Evolutionary conservation across 1,140 invertebrate species (phyloP).

Genomic region (Pogonomyrmex californicus): DNA sequence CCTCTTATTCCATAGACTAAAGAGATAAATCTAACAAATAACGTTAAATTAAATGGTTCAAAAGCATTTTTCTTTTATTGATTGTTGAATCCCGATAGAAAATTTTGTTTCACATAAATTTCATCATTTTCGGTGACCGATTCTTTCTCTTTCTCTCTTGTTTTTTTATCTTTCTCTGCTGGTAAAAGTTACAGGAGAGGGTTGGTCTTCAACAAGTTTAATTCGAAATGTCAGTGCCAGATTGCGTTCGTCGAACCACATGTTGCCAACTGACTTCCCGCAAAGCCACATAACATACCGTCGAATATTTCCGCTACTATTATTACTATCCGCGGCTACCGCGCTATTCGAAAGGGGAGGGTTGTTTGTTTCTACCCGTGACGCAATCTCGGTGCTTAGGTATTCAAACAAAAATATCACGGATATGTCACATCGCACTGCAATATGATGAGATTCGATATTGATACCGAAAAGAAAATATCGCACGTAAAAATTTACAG

Average conservation of each 20-base stretch:
- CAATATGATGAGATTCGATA: conserved; percentile 3
- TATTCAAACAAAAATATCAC: conserved; percentile 53
- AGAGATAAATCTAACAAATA: no score
- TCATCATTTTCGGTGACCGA: conserved; percentile 30
- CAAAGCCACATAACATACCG: conserved; percentile 67
- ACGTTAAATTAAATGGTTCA: no score
- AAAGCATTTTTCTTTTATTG: conserved; percentile 2
- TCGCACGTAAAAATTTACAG: conserved; percentile 41
- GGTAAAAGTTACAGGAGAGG: conserved; percentile 46
- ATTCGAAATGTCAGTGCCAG: conserved; percentile 81
- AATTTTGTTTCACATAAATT: conserved; percentile 59
- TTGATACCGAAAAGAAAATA: background rate
- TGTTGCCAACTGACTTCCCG: conserved; percentile 77
- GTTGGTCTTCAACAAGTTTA: conserved; percentile 66
- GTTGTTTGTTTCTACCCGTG: conserved; percentile 23
- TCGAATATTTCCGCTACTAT: conserved; percentile 72
- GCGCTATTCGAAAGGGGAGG: conserved; percentile 19
- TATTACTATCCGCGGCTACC: conserved; percentile 60
- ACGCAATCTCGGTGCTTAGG: conserved; percentile 36
- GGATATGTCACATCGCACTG: background rate
- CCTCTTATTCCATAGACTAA: no score
- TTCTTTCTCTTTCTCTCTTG: background rate
- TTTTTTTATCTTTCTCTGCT: conserved; percentile 1
- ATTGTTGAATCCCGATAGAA: background rate
- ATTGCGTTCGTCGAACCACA: conserved; percentile 82